Evolutionary conservation across 2,797 vertebrate species (phyloP), one percentile per base, ranked within the genome.

Genomic region (Falco biarmicus): DNA sequence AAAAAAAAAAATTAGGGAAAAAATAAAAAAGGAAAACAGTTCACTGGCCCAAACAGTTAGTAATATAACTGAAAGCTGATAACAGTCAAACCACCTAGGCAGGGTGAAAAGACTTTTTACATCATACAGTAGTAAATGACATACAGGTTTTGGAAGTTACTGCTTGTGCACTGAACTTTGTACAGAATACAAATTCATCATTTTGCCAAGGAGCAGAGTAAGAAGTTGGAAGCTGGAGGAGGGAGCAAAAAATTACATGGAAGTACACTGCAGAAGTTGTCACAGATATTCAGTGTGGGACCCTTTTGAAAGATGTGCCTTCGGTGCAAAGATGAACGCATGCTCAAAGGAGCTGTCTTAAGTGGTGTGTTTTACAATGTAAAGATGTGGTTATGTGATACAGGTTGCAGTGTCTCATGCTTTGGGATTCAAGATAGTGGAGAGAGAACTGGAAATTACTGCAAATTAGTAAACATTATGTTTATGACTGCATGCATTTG

Each of bases 11-110:
- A 4, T 11, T 25, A 31, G 47, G 24, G 61, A 65, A 57, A 54
- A 5, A 2, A 7, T 10, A 18, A 1, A 31, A 41, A 47, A 50
- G 0, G 45, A 39, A 61, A 81, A 1, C 0, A 34, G 31, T 68
- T 71, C 22, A 56, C 39, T 56, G 53, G 10, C 13, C 5, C 16
- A 59, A 71, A 22, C 20, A 26, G 5, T 47, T 59, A 43, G 37
- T 69, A 41, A 29, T 29, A 2, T 53, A 51, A 39, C 11, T 61
- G 25, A 50, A 50, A 69, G 11, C 0, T 84, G 22, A 1, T 64
- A 78, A 39, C 31, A 54, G 25, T 53, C 1, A 1, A 79, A 7
- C 34, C 11, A 37, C 26, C 8, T 61, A 51, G 37, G 15, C 8
- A 56, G 1, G 2, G 26, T 68, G 37, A 69, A 83, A 70, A 89